These are phyloP conservation scores for Hirundo rustica DNA, from an alignment of 2,797 vertebrate species.

Conservation along the genomic window DNA sequence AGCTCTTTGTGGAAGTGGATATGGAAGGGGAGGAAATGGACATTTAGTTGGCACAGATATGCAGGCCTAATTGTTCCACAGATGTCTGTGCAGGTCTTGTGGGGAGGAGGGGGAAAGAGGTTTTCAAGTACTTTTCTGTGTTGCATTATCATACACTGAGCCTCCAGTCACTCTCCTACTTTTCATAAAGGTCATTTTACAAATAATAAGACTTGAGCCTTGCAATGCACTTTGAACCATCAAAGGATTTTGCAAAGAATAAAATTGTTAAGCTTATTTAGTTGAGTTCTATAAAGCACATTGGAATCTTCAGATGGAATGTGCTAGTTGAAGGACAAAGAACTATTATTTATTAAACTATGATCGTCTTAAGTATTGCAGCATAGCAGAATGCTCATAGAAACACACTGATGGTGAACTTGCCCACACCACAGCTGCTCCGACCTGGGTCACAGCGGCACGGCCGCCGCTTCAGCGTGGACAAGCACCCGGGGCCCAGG, in stretches of 20 bases:
- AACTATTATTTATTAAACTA: background rate
- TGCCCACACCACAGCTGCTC: background rate
- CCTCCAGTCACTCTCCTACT: background rate
- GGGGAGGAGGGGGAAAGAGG: background rate
- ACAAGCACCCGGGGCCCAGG: background rate
- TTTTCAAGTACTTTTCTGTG: slow-evolving; percentile 16
- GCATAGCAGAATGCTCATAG: background rate
- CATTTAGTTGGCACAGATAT: background rate
- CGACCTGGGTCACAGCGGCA: background rate
- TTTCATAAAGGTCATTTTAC: slow-evolving; percentile 46
- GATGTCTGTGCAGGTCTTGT: background rate
- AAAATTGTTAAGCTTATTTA: background rate
- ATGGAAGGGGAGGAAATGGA: slow-evolving; percentile 6
- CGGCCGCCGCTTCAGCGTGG: background rate
- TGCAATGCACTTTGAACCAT: background rate
- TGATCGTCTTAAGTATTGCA: background rate
- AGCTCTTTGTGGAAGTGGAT: slow-evolving; percentile 11
- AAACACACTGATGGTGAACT: background rate
- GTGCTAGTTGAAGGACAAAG: slow-evolving; percentile 7
- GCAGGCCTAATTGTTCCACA: slow-evolving; percentile 32
- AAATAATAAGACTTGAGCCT: slow-evolving; percentile 36
- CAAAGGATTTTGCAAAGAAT: slow-evolving; percentile 27
- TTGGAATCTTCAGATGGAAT: background rate
- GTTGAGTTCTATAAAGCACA: background rate
- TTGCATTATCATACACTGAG: background rate